A percentile compares a stretch with the other conserved stretches of the same genome.
Conservation (phyloP, 2,113 vertebrate genomes). For the Brachionichthys hirsutus region DNA sequence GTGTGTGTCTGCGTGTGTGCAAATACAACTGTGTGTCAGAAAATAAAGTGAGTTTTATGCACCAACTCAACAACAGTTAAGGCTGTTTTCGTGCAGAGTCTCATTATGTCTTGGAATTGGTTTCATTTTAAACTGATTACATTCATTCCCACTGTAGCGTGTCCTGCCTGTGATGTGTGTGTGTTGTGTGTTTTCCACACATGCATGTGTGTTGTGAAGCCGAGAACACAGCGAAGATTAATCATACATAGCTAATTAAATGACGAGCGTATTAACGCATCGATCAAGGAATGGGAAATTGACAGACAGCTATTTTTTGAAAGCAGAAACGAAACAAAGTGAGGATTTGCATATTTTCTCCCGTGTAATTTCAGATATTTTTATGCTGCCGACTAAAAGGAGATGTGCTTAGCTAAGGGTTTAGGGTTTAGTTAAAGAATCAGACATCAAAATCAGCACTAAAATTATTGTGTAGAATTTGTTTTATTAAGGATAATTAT, state of each 20-base stretch:
- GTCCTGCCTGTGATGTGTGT: conserved; percentile 17
- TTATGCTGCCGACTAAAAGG: too few relatives aligned
- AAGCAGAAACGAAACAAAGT: not conserved
- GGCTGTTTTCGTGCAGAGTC: conserved; percentile 26
- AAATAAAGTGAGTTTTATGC: conserved; percentile 38
- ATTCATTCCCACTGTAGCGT: conserved; percentile 3
- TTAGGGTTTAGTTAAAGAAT: too few relatives aligned
- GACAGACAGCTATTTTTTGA: not conserved
- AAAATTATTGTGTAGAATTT: too few relatives aligned
- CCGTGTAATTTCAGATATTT: too few relatives aligned
- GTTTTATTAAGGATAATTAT: too few relatives aligned
- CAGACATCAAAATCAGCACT: too few relatives aligned
- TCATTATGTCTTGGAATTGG: conserved; percentile 42
- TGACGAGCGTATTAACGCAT: too few relatives aligned
- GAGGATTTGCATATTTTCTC: not conserved
- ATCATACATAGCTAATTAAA: too few relatives aligned
- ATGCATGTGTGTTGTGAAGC: not conserved
- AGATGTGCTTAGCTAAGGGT: too few relatives aligned
- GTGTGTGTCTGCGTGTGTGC: conserved; percentile 19
- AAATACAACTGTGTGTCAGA: conserved; percentile 35
- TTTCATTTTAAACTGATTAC: conserved; percentile 47
- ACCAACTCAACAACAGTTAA: conserved; percentile 9
- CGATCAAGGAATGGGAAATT: too few relatives aligned
- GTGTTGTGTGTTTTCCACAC: too few relatives aligned
- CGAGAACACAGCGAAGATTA: not conserved